phyloP scores from a whole-genome alignment of 2,113 vertebrate species.

The Equus quagga region DNA sequence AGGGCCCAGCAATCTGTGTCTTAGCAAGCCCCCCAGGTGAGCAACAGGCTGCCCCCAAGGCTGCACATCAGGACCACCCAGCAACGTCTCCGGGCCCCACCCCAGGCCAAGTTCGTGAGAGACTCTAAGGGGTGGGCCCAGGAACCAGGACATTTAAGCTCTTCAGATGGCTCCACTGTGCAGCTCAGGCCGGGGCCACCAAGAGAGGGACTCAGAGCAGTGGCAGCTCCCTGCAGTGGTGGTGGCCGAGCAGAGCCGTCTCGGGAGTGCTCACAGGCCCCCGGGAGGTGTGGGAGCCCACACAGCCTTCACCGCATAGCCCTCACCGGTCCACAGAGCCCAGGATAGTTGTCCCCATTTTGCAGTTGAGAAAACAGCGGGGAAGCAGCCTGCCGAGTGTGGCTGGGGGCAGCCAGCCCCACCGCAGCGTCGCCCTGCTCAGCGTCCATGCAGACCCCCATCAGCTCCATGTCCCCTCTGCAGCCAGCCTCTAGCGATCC shows the following conservation, averaged over 20 bases:
- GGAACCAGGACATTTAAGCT: neutral
- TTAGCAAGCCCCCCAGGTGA: neutral
- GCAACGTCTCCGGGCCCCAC: neutral
- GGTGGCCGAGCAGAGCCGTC: too few relatives aligned
- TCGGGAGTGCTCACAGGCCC: neutral
- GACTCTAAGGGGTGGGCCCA: neutral
- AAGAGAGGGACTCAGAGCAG: neutral
- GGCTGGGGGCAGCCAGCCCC: fast-evolving
- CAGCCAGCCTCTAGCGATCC: neutral
- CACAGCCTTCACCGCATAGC: fast-evolving
- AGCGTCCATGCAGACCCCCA: neutral
- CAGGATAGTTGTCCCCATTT: neutral
- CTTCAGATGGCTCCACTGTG: fast-evolving
- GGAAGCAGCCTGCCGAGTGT: neutral
- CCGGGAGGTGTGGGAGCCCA: neutral
- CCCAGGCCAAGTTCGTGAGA: neutral
- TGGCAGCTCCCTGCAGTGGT: neutral
- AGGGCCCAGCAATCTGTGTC: neutral
- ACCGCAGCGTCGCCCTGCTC: neutral
- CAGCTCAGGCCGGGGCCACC: neutral
- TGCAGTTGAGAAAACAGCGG: neutral
- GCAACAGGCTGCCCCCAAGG: neutral
- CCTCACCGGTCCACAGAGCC: neutral
- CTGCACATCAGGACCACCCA: fast-evolving
- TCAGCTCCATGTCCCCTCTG: neutral